These are phyloP conservation scores for Lithobius niger DNA, from an alignment of 1,140 invertebrate genomes.

Conservation along the genomic window DNA sequence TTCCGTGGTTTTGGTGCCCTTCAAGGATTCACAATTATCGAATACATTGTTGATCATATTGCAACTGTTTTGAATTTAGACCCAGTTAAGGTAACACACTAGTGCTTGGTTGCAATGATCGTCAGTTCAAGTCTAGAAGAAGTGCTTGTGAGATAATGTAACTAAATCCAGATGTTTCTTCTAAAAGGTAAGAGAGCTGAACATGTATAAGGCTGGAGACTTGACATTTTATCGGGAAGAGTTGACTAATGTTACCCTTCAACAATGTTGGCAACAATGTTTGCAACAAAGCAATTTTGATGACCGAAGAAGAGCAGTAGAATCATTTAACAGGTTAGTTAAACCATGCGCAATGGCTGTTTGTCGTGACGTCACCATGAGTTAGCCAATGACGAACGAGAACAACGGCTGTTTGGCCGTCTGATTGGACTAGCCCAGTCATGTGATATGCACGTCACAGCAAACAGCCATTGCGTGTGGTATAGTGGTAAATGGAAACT, in stretches of 20 bases:
- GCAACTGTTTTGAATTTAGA: conserved; percentile 52
- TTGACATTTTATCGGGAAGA: conserved; percentile 63
- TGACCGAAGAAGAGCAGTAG: conserved; percentile 42
- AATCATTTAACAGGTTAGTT: conserved; percentile 55
- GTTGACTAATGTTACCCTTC: conserved; percentile 57
- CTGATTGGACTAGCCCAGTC: too few relatives aligned
- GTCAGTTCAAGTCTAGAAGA: too few relatives aligned
- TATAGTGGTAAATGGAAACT: too few relatives aligned
- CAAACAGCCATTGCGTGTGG: too few relatives aligned
- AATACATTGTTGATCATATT: conserved; percentile 60
- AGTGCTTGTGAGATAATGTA: too few relatives aligned
- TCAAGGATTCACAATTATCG: conserved; percentile 72
- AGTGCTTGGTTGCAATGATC: too few relatives aligned
- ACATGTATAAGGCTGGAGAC: conserved; percentile 70
- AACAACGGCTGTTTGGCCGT: too few relatives aligned
- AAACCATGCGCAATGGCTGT: too few relatives aligned
- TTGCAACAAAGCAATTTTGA: conserved; percentile 50
- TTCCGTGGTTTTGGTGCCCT: conserved; percentile 81
- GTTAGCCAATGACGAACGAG: too few relatives aligned
- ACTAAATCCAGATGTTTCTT: too few relatives aligned
- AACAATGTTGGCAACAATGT: conserved; percentile 72
- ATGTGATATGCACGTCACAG: too few relatives aligned
- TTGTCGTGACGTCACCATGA: too few relatives aligned
- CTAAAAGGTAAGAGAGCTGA: conserved; percentile 46
- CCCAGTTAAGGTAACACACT: conserved; percentile 36